Evolutionary conservation across 2,797 vertebrate genomes (phyloP).

Genomic region (Hipposideros larvatus): DNA sequence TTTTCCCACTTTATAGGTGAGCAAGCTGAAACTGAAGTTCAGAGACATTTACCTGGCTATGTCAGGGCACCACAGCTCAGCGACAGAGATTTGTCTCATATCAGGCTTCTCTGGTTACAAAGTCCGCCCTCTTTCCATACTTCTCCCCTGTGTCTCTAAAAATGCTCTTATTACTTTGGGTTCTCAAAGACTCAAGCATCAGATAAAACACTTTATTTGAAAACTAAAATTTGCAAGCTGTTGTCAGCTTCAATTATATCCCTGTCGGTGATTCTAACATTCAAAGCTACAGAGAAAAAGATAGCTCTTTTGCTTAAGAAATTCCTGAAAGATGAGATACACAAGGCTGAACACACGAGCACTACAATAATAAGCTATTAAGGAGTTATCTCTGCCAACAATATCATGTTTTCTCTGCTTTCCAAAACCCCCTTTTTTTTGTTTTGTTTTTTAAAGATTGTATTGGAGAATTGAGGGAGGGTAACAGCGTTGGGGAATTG

Average conservation of each 20-base stretch:
- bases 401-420: neutral
- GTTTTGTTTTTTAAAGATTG: too few relatives aligned
- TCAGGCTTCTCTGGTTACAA: neutral
- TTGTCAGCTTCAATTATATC: slow-evolving; percentile 19
- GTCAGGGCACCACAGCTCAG: neutral
- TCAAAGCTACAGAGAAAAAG: slow-evolving; percentile 25
- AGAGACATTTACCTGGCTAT: neutral
- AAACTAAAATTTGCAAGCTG: slow-evolving; percentile 45
- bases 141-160: neutral
- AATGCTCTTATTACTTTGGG: neutral
- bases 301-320: slow-evolving; percentile 25
- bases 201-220: neutral
- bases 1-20: neutral
- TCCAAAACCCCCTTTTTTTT: neutral
- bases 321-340: neutral
- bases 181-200: neutral
- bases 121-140: neutral
- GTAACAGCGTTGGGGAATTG: too few relatives aligned
- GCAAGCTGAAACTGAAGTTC: neutral
- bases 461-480: too few relatives aligned
- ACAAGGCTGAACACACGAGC: neutral
- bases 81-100: neutral
- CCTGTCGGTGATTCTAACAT: neutral
- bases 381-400: slow-evolving; percentile 52
- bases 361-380: neutral